phyloP scores from a whole-genome alignment of 2,113 vertebrate species.

The Colossoma macropomum region DNA sequence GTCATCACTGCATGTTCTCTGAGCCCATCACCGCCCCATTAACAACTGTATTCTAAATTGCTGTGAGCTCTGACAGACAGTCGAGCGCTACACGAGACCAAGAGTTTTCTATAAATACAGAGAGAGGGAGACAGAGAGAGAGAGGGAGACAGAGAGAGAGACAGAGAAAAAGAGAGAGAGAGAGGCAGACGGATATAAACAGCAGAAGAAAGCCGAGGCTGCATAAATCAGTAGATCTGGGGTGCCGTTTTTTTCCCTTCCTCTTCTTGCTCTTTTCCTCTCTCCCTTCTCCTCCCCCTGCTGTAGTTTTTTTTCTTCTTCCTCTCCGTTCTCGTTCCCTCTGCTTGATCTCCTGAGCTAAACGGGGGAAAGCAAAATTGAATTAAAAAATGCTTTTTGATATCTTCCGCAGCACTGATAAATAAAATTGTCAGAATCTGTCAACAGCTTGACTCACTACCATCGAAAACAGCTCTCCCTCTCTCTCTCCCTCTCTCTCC shows the following conservation, averaged over 20 bases:
- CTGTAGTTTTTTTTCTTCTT: conserved; percentile 5
- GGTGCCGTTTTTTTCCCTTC: conserved; percentile 28
- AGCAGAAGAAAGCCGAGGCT: conserved; percentile 60
- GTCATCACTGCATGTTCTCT: conserved; percentile 50
- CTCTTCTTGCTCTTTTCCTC: conserved; percentile 5
- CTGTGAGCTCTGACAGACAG: conserved; percentile 56
- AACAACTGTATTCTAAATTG: conserved; percentile 74
- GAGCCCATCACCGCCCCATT: conserved; percentile 58
- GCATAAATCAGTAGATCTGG: conserved; percentile 62
- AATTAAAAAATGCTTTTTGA: conserved; percentile 76
- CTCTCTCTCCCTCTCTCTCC: not conserved
- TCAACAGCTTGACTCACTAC: conserved; percentile 63
- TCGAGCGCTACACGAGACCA: conserved; percentile 16
- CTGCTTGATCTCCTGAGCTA: conserved; percentile 66
- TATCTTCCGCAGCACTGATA: conserved; percentile 70
- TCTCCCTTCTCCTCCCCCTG: not conserved
- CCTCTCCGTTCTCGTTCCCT: conserved; percentile 36
- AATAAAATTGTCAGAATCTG: conserved; percentile 77
- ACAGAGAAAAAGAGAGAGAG: conserved; percentile 60
- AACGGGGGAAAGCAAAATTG: conserved; percentile 67
- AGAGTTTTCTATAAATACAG: conserved; percentile 57
- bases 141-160: conserved; percentile 51
- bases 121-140: conserved; percentile 59
- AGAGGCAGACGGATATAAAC: conserved; percentile 58
- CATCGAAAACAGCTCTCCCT: not conserved